Conservation (phyloP, 2,113 vertebrate genomes). For the Panthera leo region DNA sequence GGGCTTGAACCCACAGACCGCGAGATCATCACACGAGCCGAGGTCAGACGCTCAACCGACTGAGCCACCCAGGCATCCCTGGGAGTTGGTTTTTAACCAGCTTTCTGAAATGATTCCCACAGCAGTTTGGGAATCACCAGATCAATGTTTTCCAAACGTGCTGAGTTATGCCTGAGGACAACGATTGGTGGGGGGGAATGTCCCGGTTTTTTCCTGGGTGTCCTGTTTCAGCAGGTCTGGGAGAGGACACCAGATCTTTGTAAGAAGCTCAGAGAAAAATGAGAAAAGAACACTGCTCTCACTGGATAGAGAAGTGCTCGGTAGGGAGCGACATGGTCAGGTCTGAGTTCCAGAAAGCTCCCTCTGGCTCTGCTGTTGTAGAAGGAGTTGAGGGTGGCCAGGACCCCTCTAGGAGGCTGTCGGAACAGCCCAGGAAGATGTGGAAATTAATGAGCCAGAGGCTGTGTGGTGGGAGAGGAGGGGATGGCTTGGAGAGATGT, state of each 20-base stretch:
- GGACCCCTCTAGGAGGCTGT: neutral
- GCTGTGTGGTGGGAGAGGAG: neutral
- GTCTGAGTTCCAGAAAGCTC: neutral
- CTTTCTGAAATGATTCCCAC: neutral
- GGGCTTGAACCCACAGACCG: too few species aligned
- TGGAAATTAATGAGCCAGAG: neutral
- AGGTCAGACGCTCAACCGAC: too few species aligned
- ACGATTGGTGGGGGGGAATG: neutral
- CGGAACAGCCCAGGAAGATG: neutral
- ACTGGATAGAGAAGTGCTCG: neutral
- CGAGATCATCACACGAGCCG: too few species aligned
- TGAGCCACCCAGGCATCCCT: neutral
- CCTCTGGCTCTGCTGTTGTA: neutral
- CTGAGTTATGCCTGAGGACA: neutral
- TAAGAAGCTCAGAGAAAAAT: neutral
- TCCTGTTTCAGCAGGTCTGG: neutral
- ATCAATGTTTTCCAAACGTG: neutral
- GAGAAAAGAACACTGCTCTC: neutral
- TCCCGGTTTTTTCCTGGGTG: neutral
- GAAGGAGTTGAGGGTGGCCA: neutral
- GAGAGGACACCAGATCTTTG: neutral
- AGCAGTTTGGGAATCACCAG: neutral
- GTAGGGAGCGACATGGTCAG: neutral
- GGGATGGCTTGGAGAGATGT: neutral
- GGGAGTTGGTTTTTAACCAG: neutral